Base-by-base conservation (phyloP, 2,888 invertebrate genomes). In the Cryptus armator region DNA sequence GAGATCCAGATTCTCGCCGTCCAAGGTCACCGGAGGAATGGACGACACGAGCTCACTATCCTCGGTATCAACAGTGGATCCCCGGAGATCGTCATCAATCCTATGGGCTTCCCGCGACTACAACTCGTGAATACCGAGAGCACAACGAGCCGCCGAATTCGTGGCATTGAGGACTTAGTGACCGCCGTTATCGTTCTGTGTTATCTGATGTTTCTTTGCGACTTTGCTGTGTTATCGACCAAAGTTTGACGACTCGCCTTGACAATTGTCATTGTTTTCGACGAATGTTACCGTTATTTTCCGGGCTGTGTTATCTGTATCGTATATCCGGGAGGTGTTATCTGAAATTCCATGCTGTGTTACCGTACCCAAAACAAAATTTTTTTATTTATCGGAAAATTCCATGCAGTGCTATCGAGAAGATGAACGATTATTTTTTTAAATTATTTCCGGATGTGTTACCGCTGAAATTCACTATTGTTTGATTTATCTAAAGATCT, bases 41-140 rank as follows among this genome's bases (percentile, higher is more conserved):
- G 2, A 0, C 0, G 5, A 12, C 14, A 0, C 48, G 48, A 5
- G 0, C n/a, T n/a, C 5, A 10, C n/a, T 12, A n/a, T n/a, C 1
- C 3, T 1, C 48, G n/a, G 5, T 14, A 5, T 3, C 48, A n/a
- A 3, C 48, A 2, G 0, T 12, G 6, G 3, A 14, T 14, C 4
- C 4, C 48, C 0, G n/a, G 1, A n/a, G n/a, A 48, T n/a, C 48
- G 48, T 0, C n/a, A 48, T 5, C 48, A 14, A 14, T n/a, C 0
- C 5, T 3, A n/a, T 1, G 48, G 48, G 14, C 48, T 5, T 48
- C 48, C n/a, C n/a, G n/a, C n/a, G n/a, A 32, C 48, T n/a, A 3
- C 48, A 3, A 5, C 48, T 48, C n/a, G 48, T n/a, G 48, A 2
- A n/a, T 6, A 14, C 0, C n/a, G n/a, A 12, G 48, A n/a, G 0